Evolutionary conservation across 2,888 invertebrate species (phyloP), one percentile per base, ranked within the genome.

Genomic region (Baronia brevicornis): DNA sequence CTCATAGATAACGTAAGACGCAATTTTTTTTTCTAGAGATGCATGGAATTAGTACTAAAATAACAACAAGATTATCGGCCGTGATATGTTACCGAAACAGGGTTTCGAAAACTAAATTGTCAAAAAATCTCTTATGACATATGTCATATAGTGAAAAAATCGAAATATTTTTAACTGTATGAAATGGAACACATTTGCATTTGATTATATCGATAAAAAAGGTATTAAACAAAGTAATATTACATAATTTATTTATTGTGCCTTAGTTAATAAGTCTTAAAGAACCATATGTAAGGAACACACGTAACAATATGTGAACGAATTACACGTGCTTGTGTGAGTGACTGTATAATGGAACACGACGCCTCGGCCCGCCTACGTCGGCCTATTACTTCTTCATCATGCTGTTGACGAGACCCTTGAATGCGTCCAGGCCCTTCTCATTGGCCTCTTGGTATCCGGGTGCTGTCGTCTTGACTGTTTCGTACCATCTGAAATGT

Each of bases 401-500:
- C 65, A 79, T 64, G 54, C 60, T 72, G 51, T 66, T 71, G 48
- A 75, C 73, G 17, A 84, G 65, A 0, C 55, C 70, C 55, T 86
- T 87, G 72, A 88, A 87, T 8, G 84, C 86, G 24, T 79, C 75
- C 29, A 86, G 58, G 4, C 87, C 88, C 30, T 82, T 78, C 66
- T 85, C 80, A 57, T 88, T 88, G 38, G 87, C 80, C 33, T 87
- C 87, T 54, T 79, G 72, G 64, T 86, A 84, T 10, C 82, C 80
- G 0, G 82, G 79, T 0, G 80, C 82, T 2, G 77, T 60, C 38
- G 51, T 54, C 55, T 75, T 79, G 3, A 80, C 63, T 18, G 66
- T 65, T 42, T 80, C 80, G 58, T 79, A 82, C 80, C 80, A 80
- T 56, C 82, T 80, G 62, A 2, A 46, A 5, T 17, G 10, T 2